A percentile compares a stretch with the other conserved stretches of the same genome.
Conservation (phyloP, 2,888 invertebrate genomes). For the Papilio elwesi region DNA sequence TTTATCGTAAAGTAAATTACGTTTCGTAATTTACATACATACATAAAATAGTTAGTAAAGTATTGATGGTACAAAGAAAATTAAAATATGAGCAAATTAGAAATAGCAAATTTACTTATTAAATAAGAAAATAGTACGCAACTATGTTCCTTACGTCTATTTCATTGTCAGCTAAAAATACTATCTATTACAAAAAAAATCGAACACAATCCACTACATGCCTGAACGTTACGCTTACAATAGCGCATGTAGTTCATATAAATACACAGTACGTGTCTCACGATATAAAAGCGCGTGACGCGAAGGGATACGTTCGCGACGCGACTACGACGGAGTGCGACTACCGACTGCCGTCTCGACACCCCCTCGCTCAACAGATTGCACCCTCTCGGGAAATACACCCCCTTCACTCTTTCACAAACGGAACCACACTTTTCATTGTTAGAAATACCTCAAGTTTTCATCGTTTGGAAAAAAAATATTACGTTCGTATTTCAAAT, state of each 20-base stretch:
- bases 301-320: conserved; percentile 55
- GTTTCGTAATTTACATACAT: too few species aligned
- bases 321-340: conserved; percentile 54
- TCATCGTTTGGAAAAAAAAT: conserved; percentile 5
- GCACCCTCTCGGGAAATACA: conserved; percentile 70
- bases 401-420: conserved; percentile 51
- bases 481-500: not conserved
- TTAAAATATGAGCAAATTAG: not conserved
- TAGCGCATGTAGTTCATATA: conserved; percentile 18
- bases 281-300: conserved; percentile 27
- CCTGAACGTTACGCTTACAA: conserved; percentile 27
- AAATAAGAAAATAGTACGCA: not conserved
- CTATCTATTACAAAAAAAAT: not conserved
- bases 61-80: not conserved
- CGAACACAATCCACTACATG: conserved; percentile 11
- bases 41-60: too few species aligned
- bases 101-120: not conserved
- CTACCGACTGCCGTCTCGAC: conserved; percentile 76
- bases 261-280: conserved; percentile 25
- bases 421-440: conserved; percentile 26
- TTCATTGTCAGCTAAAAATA: not conserved
- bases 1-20: too few species aligned
- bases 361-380: conserved; percentile 80
- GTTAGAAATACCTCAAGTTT: conserved; percentile 19
- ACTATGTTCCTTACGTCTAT: not conserved